phyloP scores from a whole-genome alignment of 2,888 invertebrate genomes.

The Drosophila austrosaltans region DNA sequence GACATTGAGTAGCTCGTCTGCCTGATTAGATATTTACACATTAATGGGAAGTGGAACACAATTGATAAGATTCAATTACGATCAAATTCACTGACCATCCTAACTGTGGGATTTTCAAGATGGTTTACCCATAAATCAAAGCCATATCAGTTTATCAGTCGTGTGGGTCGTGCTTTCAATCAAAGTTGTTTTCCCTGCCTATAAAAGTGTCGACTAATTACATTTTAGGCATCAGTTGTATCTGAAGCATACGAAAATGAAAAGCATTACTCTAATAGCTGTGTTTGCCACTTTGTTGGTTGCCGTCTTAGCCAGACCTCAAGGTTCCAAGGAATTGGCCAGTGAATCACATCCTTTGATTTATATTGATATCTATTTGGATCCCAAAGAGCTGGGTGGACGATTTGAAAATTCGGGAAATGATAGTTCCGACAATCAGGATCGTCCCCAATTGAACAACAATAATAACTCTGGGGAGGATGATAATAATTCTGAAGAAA shows the following conservation, averaged over 20 bases:
- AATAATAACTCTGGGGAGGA: neutral
- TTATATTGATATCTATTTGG: slow-evolving; percentile 6
- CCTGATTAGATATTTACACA: slow-evolving; percentile 5
- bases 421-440: neutral
- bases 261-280: neutral
- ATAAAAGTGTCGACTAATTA: neutral
- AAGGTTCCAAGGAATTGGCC: neutral
- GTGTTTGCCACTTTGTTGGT: slow-evolving; percentile 6
- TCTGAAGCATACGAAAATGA: slow-evolving; percentile 8
- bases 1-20: slow-evolving; percentile 6
- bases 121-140: slow-evolving; percentile 7
- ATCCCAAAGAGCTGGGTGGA: slow-evolving; percentile 1
- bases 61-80: slow-evolving; percentile 7
- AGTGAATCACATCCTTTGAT: neutral
- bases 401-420: neutral
- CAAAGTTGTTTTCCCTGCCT: neutral
- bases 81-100: slow-evolving; percentile 11
- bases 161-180: slow-evolving; percentile 3
- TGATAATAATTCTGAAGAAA: neutral
- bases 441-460: neutral
- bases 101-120: slow-evolving; percentile 7
- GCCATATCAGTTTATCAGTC: slow-evolving; percentile 7
- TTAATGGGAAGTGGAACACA: neutral
- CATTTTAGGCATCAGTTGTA: slow-evolving; percentile 6
- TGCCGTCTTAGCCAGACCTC: neutral